Base-by-base conservation (phyloP, 2,113 vertebrate species). In the Chloebia gouldiae region DNA sequence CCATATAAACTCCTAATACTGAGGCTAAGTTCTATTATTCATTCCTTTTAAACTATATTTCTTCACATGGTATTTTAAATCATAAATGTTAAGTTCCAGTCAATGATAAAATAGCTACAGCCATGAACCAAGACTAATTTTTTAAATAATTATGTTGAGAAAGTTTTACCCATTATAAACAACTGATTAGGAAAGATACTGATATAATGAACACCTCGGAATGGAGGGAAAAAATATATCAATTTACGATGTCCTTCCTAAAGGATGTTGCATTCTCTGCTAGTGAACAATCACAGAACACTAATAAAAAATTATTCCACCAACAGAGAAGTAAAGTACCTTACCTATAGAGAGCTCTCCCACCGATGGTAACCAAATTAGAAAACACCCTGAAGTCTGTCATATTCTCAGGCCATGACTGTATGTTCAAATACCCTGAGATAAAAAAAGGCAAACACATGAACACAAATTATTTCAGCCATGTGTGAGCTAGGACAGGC, bases 391-490 rank as follows among this genome's bases (percentile, higher is more conserved):
- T 98, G 95, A 99, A 98, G 96, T 99, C 99, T 1, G 99, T 99
- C 99, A 99, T 99, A 88, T 99, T 99, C 96, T 99, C 98, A 9
- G 99, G 99, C 99, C 99, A 99, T 0, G 99, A 99, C 69, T 99
- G 99, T 93, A 99, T 99, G 91, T 99, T 99, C 93, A 99, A 97
- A 95, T 98, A 99, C 59, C 99, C 99, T 99, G 65, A n/a, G 91
- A 83, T 85, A 92, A 61, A 57, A 81, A 70, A 83, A 51, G 40
- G 30, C 12, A 93, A 79, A 42, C 14, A 44, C 4, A 6, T n/a
- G 50, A 93, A 60, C 1, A 3, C 66, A 56, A 64, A 35, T 40
- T 5, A 54, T 42, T 57, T 65, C 35, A 64, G 20, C 30, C 21
- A 61, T 10, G 47, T 8, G 28, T 40, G 10, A 92, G 68, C 63